These are phyloP conservation scores for Lophotriccus pileatus DNA, from an alignment of 2,797 vertebrate genomes.

Conservation along the genomic window DNA sequence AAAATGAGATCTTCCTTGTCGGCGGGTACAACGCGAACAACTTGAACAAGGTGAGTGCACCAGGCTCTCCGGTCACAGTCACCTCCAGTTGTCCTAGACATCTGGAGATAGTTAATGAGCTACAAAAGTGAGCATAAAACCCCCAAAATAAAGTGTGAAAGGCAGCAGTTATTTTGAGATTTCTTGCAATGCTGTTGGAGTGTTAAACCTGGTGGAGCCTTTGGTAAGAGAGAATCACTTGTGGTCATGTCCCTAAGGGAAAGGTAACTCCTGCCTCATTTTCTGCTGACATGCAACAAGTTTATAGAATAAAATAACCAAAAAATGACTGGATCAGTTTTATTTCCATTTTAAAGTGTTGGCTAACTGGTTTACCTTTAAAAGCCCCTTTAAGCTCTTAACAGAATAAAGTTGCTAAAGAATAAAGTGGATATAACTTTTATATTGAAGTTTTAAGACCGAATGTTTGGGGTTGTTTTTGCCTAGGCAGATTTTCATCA, in stretches of 20 bases:
- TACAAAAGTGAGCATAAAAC: neutral
- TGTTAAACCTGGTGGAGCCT: neutral
- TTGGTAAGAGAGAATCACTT: neutral
- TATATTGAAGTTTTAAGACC: neutral
- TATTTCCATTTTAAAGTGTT: neutral
- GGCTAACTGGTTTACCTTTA: neutral
- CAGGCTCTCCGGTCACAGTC: neutral
- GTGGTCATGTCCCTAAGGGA: neutral
- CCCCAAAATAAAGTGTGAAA: neutral
- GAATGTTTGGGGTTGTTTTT: neutral
- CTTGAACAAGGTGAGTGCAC: neutral
- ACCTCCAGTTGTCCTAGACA: neutral
- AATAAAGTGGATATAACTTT: neutral
- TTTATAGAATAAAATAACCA: neutral
- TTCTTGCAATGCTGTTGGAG: neutral
- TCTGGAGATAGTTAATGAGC: neutral
- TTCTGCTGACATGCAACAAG: neutral
- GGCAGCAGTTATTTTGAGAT: neutral
- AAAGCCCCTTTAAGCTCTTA: neutral
- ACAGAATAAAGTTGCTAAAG: neutral
- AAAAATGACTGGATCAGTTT: neutral
- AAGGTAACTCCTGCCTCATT: neutral
- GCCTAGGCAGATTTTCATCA: neutral
- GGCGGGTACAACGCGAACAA: neutral
- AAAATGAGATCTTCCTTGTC: fast-evolving